Evolutionary conservation across 2,113 vertebrate species (phyloP), one percentile per base, ranked within the genome.

Genomic region (Misgurnus mizolepis): DNA sequence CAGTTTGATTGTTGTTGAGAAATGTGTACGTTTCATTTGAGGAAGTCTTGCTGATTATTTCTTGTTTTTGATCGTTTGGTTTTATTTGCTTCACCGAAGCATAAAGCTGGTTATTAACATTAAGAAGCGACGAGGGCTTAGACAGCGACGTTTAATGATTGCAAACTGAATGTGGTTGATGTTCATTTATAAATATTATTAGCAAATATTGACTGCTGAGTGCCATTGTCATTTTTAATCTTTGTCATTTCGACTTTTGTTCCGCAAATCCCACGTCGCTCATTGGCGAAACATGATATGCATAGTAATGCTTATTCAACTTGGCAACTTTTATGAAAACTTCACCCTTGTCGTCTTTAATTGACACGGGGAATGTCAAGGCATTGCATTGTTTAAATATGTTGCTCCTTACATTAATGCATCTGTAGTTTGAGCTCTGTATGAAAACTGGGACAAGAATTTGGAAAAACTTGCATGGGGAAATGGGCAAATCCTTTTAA

Each of bases 71-170:
- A 73, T 60, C 22, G 60, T 34, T 60, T 60, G 39, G 70, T 60
- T 39, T 7, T 60, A 40, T 73, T 73, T 60, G 55, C 53, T 73
- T 73, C 55, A 43, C n/a, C 43, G 70, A 73, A 60, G 70, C 53
- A 60, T 22, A 73, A 58, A 73, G 40, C 17, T 12, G 70, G 70
- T 73, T 73, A 73, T 73, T 15, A 73, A 73, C n/a, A 73, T 43
- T 22, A 40, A 58, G 39, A 60, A 60, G n/a, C 49, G 50, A n/a
- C 58, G 39, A 73, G 55, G 70, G 55, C 70, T 43, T 43, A 60
- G 8, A 17, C 55, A 12, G 7, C 10, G 55, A 41, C 58, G 40
- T 73, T 43, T 73, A 73, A 73, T 60, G 55, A 73, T 58, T 17
- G 17, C 53, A 56, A 56, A 56, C n/a, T 6, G 1, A 56, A 56